phyloP scores from a whole-genome alignment of 92 coral and sea anemone genomes.

The Bergia sp. region DNA sequence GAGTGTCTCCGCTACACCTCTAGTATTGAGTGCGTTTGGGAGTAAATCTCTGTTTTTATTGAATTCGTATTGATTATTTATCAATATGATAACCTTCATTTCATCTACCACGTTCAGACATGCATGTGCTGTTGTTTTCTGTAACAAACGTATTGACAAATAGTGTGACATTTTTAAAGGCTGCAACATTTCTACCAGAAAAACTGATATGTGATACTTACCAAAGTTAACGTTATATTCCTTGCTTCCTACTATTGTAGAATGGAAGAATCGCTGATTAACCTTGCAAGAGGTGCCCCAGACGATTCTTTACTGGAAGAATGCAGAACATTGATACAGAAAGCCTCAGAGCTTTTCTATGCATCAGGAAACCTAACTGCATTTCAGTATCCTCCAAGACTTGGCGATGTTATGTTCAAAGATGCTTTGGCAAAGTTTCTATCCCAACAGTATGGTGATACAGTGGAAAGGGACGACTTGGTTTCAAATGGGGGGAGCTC shows the following conservation, averaged over 20 bases:
- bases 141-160: too few relatives aligned
- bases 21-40: too few relatives aligned
- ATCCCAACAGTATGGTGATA: constrained; percentile 57
- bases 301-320: constrained; percentile 54
- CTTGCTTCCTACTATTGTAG: not conserved
- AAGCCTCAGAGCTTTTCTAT: constrained; percentile 57
- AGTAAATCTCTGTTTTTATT: too few relatives aligned
- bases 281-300: constrained; percentile 75
- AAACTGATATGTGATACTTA: too few relatives aligned
- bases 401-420: constrained; percentile 59
- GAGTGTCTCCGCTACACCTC: too few relatives aligned
- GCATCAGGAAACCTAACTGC: constrained; percentile 51
- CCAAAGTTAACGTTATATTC: too few relatives aligned
- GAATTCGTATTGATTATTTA: too few relatives aligned
- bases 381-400: constrained; percentile 78
- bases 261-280: not conserved
- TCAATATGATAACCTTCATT: too few relatives aligned
- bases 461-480: constrained; percentile 64
- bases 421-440: constrained; percentile 77
- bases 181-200: too few relatives aligned
- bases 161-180: too few relatives aligned
- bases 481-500: constrained; percentile 70
- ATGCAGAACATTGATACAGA: constrained; percentile 60
- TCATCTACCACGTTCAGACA: too few relatives aligned
- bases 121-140: too few relatives aligned